Base-by-base conservation (phyloP, 2,113 vertebrate species). In the Psilopsiagon aurifrons region DNA sequence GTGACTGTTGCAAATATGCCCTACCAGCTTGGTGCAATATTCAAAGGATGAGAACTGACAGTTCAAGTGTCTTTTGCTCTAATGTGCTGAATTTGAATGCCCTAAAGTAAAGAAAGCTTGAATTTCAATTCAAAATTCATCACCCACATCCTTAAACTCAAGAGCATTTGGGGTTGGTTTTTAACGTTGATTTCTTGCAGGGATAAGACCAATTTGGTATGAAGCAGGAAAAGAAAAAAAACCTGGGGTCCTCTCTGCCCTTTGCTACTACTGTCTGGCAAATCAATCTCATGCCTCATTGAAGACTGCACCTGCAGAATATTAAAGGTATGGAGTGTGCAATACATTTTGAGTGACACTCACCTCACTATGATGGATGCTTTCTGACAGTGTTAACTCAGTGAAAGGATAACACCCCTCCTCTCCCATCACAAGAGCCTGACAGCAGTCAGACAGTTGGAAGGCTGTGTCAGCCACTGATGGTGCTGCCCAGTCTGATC, bases 21-120 rank as follows among this genome's bases (percentile, higher is more conserved):
- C 52, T 80, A 67, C 63, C 27, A 63, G 68, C 47, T 77, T 85
- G 49, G 70, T 84, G 31, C 25, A 88, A 24, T 77, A 74, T 92
- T 91, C 70, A 77, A 94, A 89, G 89, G 64, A 96, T 95, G 31
- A 90, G 87, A 85, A 46, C 82, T 95, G 95, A 93, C 96, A 96
- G 92, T 85, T 95, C 87, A 74, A 91, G 70, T 47, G 63, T 91
- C 67, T 93, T 96, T 83, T 90, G 67, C 85, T 94, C 87, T 96
- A 89, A 91, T 93, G 41, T 86, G 87, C 81, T 95, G 91, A 94
- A 92, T 88, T 54, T 93, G 60, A 95, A 94, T 90, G 75, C 90
- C 92, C 93, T 87, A 41, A 91, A 95, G 90, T 85, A 46, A 92
- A 90, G 63, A 91, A 87, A 57, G 41, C 47, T 59, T 35, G 81